Evolutionary conservation across 2,797 vertebrate species (phyloP), one percentile per base, ranked within the genome.

Genomic region (Sebastes nivosus): DNA sequence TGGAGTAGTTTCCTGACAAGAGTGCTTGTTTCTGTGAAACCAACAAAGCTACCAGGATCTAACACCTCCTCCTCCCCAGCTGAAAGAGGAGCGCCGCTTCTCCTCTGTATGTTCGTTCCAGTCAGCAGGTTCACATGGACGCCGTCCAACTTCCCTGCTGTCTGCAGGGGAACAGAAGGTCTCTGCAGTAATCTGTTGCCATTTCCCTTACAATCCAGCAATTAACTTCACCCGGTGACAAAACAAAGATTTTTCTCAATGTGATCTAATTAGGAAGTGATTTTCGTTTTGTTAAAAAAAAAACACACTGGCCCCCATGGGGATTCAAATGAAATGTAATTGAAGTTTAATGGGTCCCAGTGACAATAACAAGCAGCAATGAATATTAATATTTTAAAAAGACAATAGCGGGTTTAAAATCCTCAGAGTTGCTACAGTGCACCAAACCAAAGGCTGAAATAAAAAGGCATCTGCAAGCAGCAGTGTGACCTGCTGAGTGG

Each of bases 71-170:
- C 77, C 70, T 76, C 67, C 66, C 16, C 1, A 22, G 60, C 71
- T 77, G 71, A 77, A 80, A 81, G 66, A 85, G 80, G 72, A 91
- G 87, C 22, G 27, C 66, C 20, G 79, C 79, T 67, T 88, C 86
- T 86, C 78, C 77, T 82, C 75, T 87, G 75, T 74, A 64, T 72
- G 82, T 74, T 88, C 20, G 77, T 90, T 92, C 84, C 88, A 91
- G 87, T 91, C 89, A 89, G 91, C 92, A 93, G 92, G 92, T 93
- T 92, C 79, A 82, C 65, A 6, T 93, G 92, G 93, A 91, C 12
- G 36, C 59, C 80, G 12, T 92, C 92, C 92, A 93, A 85, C 83
- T 85, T 81, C 85, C 80, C 91, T 54, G 85, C 90, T 87, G 91
- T 87, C 86, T 84, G 78, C 82, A 78, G 80, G 79, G 76, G 79